These are phyloP conservation scores for Mus spretus DNA, from an alignment of 2,797 vertebrate genomes.

Conservation along the genomic window DNA sequence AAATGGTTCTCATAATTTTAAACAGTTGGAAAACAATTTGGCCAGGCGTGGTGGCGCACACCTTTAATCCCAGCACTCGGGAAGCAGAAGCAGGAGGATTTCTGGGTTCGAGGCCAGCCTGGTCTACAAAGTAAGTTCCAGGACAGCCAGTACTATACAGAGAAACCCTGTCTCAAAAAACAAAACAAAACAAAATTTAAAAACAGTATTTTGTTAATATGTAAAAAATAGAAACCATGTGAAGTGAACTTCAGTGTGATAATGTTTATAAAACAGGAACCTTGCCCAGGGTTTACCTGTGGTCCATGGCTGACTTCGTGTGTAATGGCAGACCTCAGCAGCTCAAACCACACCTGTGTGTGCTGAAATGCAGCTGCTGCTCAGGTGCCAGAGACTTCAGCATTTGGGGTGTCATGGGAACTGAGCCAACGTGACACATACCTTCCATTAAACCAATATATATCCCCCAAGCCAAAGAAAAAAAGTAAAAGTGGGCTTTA, in stretches of 20 bases:
- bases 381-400: background rate
- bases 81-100: too few species aligned
- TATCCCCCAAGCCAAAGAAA: background rate
- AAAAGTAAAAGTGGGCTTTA: background rate
- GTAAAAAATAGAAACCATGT: slow-evolving; percentile 43
- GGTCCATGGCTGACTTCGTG: background rate
- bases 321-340: background rate
- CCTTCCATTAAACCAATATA: background rate
- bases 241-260: background rate
- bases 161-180: too few species aligned
- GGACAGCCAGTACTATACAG: too few species aligned
- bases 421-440: background rate
- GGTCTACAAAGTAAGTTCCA: too few species aligned
- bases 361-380: background rate
- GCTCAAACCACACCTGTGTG: background rate
- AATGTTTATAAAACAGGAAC: background rate
- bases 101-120: too few species aligned
- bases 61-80: too few species aligned
- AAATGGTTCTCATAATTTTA: slow-evolving; percentile 35
- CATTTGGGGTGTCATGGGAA: background rate
- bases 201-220: slow-evolving; percentile 6
- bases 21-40: background rate
- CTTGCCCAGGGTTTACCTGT: background rate
- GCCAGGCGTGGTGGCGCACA: too few species aligned
- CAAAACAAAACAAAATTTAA: background rate